phyloP scores from a whole-genome alignment of 2,797 vertebrate species.

The Microhierax caerulescens region DNA sequence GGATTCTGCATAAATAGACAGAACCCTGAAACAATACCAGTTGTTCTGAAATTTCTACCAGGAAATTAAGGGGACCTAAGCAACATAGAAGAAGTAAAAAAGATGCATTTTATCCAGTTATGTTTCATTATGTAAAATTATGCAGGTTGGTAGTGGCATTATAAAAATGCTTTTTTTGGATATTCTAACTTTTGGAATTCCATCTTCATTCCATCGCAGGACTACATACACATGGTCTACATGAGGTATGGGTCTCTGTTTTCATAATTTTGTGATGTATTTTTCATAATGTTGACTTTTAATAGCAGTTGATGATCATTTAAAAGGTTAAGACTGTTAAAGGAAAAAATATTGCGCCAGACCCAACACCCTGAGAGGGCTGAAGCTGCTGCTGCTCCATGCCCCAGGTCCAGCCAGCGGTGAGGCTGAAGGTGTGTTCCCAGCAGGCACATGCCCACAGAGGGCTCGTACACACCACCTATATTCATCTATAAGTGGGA shows the following conservation, averaged over 20 bases:
- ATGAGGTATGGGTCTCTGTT: neutral
- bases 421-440: neutral
- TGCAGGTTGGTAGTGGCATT: neutral
- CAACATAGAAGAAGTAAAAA: neutral
- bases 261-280: neutral
- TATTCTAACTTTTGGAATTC: neutral
- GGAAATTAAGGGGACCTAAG: neutral
- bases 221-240: neutral
- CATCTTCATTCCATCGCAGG: neutral
- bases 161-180: neutral
- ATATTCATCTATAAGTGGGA: too few relatives aligned
- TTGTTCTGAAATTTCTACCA: neutral
- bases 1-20: neutral
- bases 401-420: neutral
- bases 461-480: accelerated
- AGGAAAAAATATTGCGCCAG: neutral
- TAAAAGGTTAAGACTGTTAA: neutral
- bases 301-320: neutral
- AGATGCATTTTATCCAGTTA: neutral
- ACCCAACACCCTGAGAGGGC: neutral
- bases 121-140: neutral
- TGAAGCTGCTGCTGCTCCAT: neutral
- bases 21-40: neutral
- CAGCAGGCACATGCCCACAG: neutral
- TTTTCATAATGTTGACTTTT: neutral